phyloP scores from a whole-genome alignment of 1,140 invertebrate species.

The Anoplolepis gracilipes region DNA sequence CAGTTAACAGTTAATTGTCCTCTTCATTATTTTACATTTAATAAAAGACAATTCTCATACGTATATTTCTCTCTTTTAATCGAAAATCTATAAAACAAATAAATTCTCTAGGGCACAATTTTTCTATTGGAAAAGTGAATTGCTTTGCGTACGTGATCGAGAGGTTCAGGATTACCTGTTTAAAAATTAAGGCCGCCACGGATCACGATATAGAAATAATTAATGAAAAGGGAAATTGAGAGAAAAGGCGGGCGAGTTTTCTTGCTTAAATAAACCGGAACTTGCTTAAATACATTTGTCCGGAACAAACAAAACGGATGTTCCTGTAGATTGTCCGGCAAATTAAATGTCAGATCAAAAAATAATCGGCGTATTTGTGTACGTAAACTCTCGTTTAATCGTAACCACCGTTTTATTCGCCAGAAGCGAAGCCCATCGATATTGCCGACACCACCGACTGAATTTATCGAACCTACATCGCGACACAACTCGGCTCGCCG shows the following conservation, averaged over 20 bases:
- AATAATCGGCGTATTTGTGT: constrained; percentile 29
- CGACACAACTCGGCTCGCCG: background rate
- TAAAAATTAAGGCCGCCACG: constrained; percentile 29
- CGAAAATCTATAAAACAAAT: constrained; percentile 18
- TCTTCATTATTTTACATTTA: background rate
- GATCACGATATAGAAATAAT: constrained; percentile 32
- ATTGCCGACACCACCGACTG: constrained; percentile 14
- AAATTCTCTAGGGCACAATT: background rate
- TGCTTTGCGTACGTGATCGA: constrained; percentile 13
- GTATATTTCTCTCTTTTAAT: background rate
- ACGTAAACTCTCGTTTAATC: constrained; percentile 51
- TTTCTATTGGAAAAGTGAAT: background rate
- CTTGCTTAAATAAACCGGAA: background rate
- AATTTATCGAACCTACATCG: constrained; percentile 56
- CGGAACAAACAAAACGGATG: background rate
- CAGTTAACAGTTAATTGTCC: too few species aligned
- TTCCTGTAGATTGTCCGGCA: constrained; percentile 43
- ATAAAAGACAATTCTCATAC: background rate
- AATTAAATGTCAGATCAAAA: constrained; percentile 62
- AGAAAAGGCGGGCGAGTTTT: constrained; percentile 8
- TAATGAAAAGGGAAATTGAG: constrained; percentile 28
- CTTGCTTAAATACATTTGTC: too few species aligned
- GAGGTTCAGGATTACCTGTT: background rate
- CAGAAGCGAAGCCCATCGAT: constrained; percentile 56
- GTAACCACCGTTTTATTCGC: constrained; percentile 52